Percentiles rank a stretch among this genome's conserved stretches.
phyloP scores from a whole-genome alignment of 2,797 vertebrate genomes.

The Chrysocyon brachyurus region DNA sequence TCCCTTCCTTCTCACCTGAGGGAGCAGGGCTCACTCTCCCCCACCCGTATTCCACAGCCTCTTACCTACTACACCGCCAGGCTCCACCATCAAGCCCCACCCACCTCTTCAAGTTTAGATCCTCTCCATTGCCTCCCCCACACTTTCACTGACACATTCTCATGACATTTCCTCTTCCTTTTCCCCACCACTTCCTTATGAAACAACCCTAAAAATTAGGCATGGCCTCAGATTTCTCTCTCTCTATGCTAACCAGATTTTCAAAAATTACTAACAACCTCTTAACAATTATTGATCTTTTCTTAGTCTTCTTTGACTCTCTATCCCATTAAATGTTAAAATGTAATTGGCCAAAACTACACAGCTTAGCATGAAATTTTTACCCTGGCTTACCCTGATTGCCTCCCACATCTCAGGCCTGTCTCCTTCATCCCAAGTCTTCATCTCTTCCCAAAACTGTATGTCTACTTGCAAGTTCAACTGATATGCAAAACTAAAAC shows the following conservation, averaged over 20 bases:
- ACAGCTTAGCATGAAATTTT: not conserved
- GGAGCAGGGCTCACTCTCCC: not conserved
- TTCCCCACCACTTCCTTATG: not conserved
- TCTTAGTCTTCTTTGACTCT: not conserved
- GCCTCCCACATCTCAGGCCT: not conserved
- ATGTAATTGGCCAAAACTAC: not conserved
- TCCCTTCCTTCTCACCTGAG: not conserved
- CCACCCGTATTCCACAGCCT: not conserved
- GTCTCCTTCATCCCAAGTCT: not conserved
- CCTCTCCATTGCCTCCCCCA: not conserved
- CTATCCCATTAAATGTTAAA: too few species aligned
- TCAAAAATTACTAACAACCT: not conserved
- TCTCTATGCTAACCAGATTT: not conserved
- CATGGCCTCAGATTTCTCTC: not conserved
- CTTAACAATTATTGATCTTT: not conserved
- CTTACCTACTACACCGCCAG: not conserved
- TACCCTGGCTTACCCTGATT: not conserved
- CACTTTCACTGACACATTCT: not conserved
- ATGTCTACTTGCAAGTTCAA: not conserved
- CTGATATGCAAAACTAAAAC: not conserved
- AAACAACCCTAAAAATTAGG: not conserved
- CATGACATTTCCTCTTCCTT: not conserved
- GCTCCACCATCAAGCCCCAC: too few species aligned
- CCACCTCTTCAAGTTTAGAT: too few species aligned
- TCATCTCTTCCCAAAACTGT: not conserved